phyloP scores from a whole-genome alignment of 1,140 invertebrate species.

The Eurosta solidaginis region DNA sequence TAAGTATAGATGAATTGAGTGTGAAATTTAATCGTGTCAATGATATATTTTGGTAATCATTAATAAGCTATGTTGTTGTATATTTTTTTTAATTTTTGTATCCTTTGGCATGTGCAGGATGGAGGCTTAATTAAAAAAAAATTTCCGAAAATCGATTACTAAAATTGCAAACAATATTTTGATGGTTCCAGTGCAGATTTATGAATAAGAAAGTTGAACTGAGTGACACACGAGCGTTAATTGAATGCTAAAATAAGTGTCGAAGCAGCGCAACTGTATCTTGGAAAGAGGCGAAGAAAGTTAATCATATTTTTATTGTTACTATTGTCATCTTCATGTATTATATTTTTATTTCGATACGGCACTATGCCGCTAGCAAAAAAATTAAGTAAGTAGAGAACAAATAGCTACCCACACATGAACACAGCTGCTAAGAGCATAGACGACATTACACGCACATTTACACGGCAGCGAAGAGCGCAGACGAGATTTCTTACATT shows the following conservation, averaged over 20 bases:
- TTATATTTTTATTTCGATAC: no score
- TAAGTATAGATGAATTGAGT: background rate
- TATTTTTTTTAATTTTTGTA: background rate
- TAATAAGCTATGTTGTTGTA: background rate
- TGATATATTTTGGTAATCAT: background rate
- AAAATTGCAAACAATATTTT: background rate
- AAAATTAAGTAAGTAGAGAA: no score
- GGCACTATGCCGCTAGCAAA: no score
- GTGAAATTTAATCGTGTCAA: constrained; percentile 9
- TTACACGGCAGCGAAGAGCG: no score
- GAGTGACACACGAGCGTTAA: background rate
- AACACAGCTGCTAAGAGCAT: no score
- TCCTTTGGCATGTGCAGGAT: no score
- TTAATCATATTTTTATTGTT: no score
- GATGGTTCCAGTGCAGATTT: background rate
- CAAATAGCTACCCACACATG: no score
- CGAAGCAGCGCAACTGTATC: background rate
- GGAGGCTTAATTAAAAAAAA: constrained; percentile 15
- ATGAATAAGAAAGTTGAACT: background rate
- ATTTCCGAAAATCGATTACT: background rate
- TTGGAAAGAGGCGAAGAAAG: no score
- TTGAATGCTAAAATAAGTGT: background rate
- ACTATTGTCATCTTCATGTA: no score
- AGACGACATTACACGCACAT: no score
- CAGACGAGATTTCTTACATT: no score